Evolutionary conservation across 2,797 vertebrate genomes (phyloP).

Genomic region (Tiaroga cobitis): DNA sequence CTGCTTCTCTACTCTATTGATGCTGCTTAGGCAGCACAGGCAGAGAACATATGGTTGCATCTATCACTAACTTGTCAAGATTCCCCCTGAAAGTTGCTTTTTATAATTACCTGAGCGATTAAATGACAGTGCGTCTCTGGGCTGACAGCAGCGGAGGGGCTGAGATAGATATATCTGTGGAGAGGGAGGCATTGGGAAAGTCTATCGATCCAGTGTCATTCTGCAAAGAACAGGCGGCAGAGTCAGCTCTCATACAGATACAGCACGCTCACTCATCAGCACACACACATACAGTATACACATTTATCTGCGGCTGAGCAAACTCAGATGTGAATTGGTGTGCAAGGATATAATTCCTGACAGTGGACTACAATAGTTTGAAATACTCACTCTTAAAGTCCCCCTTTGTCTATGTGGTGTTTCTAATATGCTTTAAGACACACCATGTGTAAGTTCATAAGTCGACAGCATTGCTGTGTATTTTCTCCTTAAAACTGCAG

Average conservation of each 20-base stretch:
- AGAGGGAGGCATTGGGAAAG: neutral
- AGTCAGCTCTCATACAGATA: slow-evolving; percentile 4
- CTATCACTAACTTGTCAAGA: slow-evolving; percentile 31
- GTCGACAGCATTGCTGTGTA: too few relatives aligned
- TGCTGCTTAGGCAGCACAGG: neutral
- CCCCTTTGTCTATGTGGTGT: too few relatives aligned
- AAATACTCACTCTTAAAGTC: neutral
- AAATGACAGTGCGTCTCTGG: slow-evolving; percentile 11
- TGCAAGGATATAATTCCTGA: neutral
- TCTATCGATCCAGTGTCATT: slow-evolving; percentile 29
- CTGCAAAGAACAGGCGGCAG: neutral
- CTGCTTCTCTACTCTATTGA: neutral
- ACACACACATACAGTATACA: neutral
- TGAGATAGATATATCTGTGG: neutral
- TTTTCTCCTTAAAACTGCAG: too few relatives aligned
- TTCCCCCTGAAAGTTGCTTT: slow-evolving; percentile 20
- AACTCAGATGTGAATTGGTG: neutral
- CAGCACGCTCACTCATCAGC: neutral
- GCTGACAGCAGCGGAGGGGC: slow-evolving; percentile 8
- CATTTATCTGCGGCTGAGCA: neutral
- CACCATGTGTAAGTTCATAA: too few relatives aligned
- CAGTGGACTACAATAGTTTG: neutral
- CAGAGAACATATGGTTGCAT: slow-evolving; percentile 25
- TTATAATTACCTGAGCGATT: slow-evolving; percentile 43
- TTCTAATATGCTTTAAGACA: too few relatives aligned